These are phyloP conservation scores for Drosophila melanica DNA, from an alignment of 1,140 invertebrate genomes.

Conservation along the genomic window DNA sequence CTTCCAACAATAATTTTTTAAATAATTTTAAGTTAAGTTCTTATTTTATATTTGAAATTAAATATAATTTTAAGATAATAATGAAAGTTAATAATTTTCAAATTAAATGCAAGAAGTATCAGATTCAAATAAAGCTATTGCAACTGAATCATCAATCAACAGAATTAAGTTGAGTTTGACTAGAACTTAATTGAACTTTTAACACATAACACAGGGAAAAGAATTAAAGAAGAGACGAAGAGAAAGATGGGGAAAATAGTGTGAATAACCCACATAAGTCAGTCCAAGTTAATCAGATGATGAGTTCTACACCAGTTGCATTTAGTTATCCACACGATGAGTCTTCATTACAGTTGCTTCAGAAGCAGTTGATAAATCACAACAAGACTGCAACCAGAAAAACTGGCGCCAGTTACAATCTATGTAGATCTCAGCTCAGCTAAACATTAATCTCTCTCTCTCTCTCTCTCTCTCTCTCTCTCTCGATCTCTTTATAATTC, in stretches of 20 bases:
- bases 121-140: no score
- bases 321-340: constrained; percentile 8
- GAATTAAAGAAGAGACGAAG: no score
- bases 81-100: no score
- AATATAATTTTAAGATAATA: no score
- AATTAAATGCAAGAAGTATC: no score
- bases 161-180: no score
- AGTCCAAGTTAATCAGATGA: constrained; percentile 28
- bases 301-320: constrained; percentile 15
- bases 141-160: no score
- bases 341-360: constrained; percentile 35
- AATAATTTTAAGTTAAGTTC: no score
- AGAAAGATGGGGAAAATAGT: neutral
- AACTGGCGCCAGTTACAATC: constrained; percentile 44
- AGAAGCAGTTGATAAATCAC: constrained; percentile 34
- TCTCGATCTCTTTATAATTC: neutral
- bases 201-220: no score
- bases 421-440: constrained; percentile 19
- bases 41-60: no score
- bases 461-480: neutral
- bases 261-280: constrained; percentile 34
- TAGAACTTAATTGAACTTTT: no score
- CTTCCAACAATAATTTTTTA: no score
- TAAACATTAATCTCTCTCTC: neutral
- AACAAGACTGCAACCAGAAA: constrained; percentile 21